A percentile compares a stretch with the other conserved stretches of the same genome.
These are phyloP conservation scores for Euschistus heros DNA, from an alignment of 1,140 invertebrate genomes.

Conservation along the genomic window DNA sequence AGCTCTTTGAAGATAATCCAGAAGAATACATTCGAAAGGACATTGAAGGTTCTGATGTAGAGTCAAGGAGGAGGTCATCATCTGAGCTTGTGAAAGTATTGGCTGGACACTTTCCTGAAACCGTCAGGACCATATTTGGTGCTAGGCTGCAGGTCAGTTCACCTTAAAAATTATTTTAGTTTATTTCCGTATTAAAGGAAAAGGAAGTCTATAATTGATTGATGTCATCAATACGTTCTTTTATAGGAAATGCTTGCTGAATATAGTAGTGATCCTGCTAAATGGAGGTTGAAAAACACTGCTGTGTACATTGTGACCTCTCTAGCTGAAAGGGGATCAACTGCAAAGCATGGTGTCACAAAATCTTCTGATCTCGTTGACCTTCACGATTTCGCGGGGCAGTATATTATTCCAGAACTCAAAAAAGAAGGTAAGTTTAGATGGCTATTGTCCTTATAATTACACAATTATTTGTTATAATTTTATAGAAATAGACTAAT, in stretches of 20 bases:
- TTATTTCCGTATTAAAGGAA: too few species aligned
- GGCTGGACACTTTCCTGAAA: constrained; percentile 76
- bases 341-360: constrained; percentile 82
- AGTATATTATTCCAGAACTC: constrained; percentile 79
- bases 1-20: constrained; percentile 94
- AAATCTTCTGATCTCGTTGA: constrained; percentile 81
- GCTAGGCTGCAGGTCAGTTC: constrained; percentile 72
- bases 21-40: constrained; percentile 96
- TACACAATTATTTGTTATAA: too few species aligned
- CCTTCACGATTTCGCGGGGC: constrained; percentile 72
- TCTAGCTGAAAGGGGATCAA: constrained; percentile 80
- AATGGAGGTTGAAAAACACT: constrained; percentile 92
- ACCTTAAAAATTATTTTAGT: too few species aligned
- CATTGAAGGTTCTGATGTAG: constrained; percentile 97
- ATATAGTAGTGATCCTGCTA: constrained; percentile 62
- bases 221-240: constrained; percentile 12
- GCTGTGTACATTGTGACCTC: constrained; percentile 94
- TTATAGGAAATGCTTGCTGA: constrained; percentile 63
- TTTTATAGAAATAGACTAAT: too few species aligned
- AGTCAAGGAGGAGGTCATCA: constrained; percentile 86
- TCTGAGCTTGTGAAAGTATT: constrained; percentile 91
- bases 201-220: background rate
- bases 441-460: background rate
- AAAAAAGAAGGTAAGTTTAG: constrained; percentile 52
- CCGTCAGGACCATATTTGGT: constrained; percentile 87